Base-by-base conservation (phyloP, 2,113 vertebrate genomes). In the Seriola rivoliana region DNA sequence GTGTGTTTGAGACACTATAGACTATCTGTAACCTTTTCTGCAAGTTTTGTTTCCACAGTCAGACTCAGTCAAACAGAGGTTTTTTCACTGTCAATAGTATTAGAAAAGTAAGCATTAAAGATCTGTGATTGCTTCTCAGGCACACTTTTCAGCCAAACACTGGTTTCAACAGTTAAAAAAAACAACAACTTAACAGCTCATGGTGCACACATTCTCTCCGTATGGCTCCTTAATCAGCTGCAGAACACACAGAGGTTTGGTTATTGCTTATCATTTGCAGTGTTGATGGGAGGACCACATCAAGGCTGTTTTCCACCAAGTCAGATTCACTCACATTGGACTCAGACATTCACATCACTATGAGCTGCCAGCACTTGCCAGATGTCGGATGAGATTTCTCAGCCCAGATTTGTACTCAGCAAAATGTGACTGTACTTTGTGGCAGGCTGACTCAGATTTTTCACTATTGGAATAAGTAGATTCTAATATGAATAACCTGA, bases 31-130 rank as follows among this genome's bases (percentile, higher is more conserved):
- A 32, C 8, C n/a, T 0, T 58, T 63, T 25, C 14, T 71, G 25
- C 19, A 67, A 16, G 25, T 66, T 48, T 83, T 13, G n/a, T 62
- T 55, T 80, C 9, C 21, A 76, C 48, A 52, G 66, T 29, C 11
- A 5, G 16, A 13, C 7, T 50, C 55, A 62, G 23, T n/a, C 54
- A 19, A 42, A n/a, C 42, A 74, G 36, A 32, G 13, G 32, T 58
- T 29, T 38, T n/a, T 50, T 11, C 32, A 40, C 3, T 16, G 11
- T 10, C 13, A 55, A 9, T 69, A 11, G 36, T 80, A 40, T 52
- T 66, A 10, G 19, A 57, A 25, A 50, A 32, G 29, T 8, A 10
- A 17, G 16, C 1, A 29, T 36, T 48, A 14, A 52, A 44, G 8
- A 48, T 32, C 40, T 34, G 16, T 54, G 6, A 60, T 23, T 67